Percentiles rank a stretch among this genome's conserved stretches.
Evolutionary conservation across 2,888 invertebrate species (phyloP).

Genomic region (Sinhomidia bicolor): DNA sequence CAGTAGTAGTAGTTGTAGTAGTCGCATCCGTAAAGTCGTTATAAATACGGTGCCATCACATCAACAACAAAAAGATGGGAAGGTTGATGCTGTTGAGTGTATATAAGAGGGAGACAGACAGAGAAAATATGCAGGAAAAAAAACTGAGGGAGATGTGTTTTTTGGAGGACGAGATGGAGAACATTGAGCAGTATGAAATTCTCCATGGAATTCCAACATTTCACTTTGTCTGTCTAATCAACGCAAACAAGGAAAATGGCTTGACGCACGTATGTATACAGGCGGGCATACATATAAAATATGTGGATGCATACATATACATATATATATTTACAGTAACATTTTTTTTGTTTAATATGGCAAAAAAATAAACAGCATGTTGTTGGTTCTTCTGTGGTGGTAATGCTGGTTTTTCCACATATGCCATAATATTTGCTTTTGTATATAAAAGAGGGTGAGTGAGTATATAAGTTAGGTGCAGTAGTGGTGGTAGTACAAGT

Average conservation of each 20-base stretch:
- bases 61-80: constrained; percentile 35
- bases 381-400: not conserved
- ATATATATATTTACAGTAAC: not conserved
- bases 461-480: not conserved
- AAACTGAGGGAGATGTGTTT: not conserved
- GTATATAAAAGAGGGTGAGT: not conserved
- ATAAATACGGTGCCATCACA: constrained; percentile 19
- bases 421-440: not conserved
- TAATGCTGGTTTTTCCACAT: not conserved
- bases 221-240: constrained; percentile 70
- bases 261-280: not conserved
- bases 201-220: constrained; percentile 66
- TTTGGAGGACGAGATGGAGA: no score
- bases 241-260: constrained; percentile 54
- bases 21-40: not conserved
- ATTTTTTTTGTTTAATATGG: constrained; percentile 29
- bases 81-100: not conserved
- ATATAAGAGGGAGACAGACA: not conserved
- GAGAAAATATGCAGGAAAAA: constrained; percentile 14
- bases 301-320: not conserved
- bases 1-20: not conserved
- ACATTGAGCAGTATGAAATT: constrained; percentile 39
- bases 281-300: not conserved
- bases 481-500: not conserved
- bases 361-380: constrained; percentile 36